phyloP scores from a whole-genome alignment of 2,113 vertebrate genomes.

The Lophotis ruficrista region DNA sequence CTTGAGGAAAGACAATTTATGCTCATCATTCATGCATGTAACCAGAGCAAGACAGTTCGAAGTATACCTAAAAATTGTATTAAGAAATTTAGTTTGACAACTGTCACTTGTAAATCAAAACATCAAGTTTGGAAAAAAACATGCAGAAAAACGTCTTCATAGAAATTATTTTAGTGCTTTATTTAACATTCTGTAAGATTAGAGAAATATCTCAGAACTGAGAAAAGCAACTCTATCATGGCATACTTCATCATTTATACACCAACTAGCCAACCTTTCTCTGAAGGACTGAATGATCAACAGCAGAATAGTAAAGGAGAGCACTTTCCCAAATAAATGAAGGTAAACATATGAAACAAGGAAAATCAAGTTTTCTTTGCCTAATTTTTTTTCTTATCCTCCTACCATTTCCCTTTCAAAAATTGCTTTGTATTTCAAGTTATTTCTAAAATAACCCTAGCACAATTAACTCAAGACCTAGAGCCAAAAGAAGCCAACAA shows the following conservation, averaged over 20 bases:
- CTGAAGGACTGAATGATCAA: not conserved
- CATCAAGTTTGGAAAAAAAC: not conserved
- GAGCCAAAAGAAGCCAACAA: not conserved
- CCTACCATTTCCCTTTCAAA: not conserved
- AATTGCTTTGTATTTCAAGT: not conserved
- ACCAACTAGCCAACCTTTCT: not conserved
- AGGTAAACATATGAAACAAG: not conserved
- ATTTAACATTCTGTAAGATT: not conserved
- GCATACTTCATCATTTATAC: not conserved
- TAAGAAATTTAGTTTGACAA: not conserved
- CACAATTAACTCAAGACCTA: not conserved
- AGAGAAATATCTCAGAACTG: not conserved
- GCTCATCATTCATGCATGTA: constrained; percentile 94
- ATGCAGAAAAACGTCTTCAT: not conserved
- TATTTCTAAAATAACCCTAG: not conserved
- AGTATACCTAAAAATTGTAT: constrained; percentile 83
- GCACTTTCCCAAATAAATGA: not conserved
- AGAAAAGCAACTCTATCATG: not conserved
- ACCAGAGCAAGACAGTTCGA: constrained; percentile 92
- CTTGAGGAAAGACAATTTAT: constrained; percentile 90
- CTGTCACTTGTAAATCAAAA: not conserved
- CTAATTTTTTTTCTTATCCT: not conserved
- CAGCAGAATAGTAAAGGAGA: not conserved
- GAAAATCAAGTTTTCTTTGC: not conserved
- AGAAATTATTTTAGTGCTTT: not conserved